Base-by-base conservation (phyloP, 2,888 invertebrate species). In the Uloborus plumipes region DNA sequence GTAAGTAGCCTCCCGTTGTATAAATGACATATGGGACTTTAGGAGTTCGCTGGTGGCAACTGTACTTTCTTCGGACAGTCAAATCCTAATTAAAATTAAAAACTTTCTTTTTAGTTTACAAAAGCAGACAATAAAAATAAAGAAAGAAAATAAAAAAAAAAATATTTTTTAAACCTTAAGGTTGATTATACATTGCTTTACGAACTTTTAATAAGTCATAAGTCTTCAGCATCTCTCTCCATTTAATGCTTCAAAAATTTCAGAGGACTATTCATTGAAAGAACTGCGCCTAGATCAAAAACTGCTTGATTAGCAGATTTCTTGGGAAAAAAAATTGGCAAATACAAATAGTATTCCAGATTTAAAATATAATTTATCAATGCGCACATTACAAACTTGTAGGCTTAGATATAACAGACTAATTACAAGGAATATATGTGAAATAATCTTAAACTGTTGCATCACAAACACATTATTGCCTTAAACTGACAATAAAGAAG, bases 11-110 rank as follows among this genome's bases (percentile, higher is more conserved):
- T 16, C 97, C 97, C 15, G 95, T 96, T 59, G 96, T 93, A 89
- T 96, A 97, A 85, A 97, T 95, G 85, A 97, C 94, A 76, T 95
- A 92, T 0, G 96, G 95, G 49, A 95, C 94, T 89, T 95, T 95
- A 20, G 97, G 97, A 66, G 94, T 93, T 81, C 97, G 90, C 88
- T 96, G 95, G 87, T 94, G 94, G 6, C 95, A 95, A 47, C 93
- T 92, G 0, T 94, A 94, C 86, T 93, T 93, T 87, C 95, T 95
- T 88, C 97, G 97, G 84, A 97, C 90, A 22, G 95, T 96, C 87
- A 97, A 91, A 89, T 97, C 96, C 92, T 93, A 88, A 39, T 39
- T 39, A 7, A 39, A 39, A 39, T 64, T 49, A 64, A 62, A 1
- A 89, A 87, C 83, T 58, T 70, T 61, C 6, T 6, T 18, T 55